A percentile compares a stretch with the other conserved stretches of the same genome.
These are phyloP conservation scores for Baronia brevicornis DNA, from an alignment of 2,888 invertebrate genomes.

Conservation along the genomic window DNA sequence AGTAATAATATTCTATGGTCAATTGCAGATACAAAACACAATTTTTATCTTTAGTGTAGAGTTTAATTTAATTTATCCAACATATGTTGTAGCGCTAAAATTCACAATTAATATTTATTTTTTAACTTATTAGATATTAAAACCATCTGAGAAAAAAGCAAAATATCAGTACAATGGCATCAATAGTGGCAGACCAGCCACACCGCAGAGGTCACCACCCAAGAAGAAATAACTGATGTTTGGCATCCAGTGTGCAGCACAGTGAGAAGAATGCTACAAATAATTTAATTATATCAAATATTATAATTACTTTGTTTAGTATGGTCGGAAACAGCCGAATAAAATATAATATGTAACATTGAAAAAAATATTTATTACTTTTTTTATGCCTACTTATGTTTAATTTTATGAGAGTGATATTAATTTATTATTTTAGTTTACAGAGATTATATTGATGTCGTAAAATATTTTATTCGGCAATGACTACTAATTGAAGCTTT, in stretches of 20 bases:
- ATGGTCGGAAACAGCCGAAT: constrained; percentile 65
- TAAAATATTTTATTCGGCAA: constrained; percentile 56
- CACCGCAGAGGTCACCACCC: constrained; percentile 86
- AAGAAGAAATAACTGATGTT: constrained; percentile 81
- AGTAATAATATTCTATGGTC: too few relatives aligned
- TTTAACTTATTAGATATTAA: constrained; percentile 85
- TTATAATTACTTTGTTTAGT: constrained; percentile 65
- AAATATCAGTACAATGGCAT: constrained; percentile 97
- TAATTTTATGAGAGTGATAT: constrained; percentile 69
- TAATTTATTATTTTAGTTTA: constrained; percentile 70
- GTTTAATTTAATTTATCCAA: too few relatives aligned
- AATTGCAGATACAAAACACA: too few relatives aligned
- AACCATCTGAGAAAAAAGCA: constrained; percentile 99
- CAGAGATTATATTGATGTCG: constrained; percentile 39
- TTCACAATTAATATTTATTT: constrained; percentile 4
- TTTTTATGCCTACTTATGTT: constrained; percentile 72
- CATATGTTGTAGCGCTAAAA: too few relatives aligned
- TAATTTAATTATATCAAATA: constrained; percentile 69
- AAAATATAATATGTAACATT: constrained; percentile 51
- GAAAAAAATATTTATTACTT: constrained; percentile 64
- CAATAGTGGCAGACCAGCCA: constrained; percentile 89
- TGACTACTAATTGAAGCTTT: constrained; percentile 58
- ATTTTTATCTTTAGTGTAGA: too few relatives aligned
- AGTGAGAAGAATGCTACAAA: constrained; percentile 73
- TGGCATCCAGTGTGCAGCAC: constrained; percentile 69